Percentiles rank a stretch among this genome's conserved stretches.
These are phyloP conservation scores for Drosophila conformis DNA, from an alignment of 2,888 invertebrate species.

Conservation along the genomic window DNA sequence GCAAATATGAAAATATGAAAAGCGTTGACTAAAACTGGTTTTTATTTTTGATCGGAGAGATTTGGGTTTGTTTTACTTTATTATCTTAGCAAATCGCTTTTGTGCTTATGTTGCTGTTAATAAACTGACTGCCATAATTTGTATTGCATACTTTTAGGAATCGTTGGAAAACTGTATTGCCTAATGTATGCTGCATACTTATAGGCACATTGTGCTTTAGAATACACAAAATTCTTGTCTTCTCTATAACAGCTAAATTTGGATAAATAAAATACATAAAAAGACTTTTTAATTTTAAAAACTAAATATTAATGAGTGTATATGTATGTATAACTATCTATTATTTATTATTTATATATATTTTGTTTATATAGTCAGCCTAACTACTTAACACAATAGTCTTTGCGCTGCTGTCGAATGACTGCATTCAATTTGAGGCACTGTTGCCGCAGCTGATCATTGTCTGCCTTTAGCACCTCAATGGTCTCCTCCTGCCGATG, in stretches of 20 bases:
- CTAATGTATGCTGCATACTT: not conserved
- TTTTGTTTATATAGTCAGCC: not conserved
- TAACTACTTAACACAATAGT: constrained; percentile 86
- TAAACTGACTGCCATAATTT: not conserved
- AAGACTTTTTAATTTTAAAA: not conserved
- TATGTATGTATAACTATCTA: not conserved
- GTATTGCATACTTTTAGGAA: not conserved
- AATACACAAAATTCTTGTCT: not conserved
- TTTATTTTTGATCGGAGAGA: not conserved
- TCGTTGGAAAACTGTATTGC: accelerated
- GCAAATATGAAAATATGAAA: too few relatives aligned
- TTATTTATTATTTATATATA: not conserved
- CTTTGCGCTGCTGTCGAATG: constrained; percentile 91
- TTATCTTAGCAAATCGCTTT: not conserved
- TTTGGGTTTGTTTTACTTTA: not conserved
- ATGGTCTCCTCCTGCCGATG: constrained; percentile 92
- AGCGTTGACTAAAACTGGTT: not conserved
- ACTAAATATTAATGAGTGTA: not conserved
- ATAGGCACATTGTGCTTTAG: not conserved
- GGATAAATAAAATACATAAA: not conserved
- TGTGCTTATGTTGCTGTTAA: not conserved
- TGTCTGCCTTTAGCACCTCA: constrained; percentile 89
- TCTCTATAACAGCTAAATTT: not conserved
- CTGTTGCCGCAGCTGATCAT: constrained; percentile 89
- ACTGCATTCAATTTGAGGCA: constrained; percentile 91